Evolutionary conservation across 2,113 vertebrate genomes (phyloP).

Genomic region (Mus pahari): DNA sequence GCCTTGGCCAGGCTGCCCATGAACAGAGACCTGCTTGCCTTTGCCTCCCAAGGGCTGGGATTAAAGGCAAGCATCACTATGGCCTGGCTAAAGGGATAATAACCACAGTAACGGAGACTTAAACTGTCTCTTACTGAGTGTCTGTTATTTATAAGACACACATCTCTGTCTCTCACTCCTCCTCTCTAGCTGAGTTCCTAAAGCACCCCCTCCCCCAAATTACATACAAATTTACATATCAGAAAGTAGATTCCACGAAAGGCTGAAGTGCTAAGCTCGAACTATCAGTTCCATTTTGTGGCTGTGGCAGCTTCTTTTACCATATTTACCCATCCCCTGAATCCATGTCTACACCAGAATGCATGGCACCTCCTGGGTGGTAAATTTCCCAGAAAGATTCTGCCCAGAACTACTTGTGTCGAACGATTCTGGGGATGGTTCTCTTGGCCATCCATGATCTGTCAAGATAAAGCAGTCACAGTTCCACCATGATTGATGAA

Average conservation of each 20-base stretch:
- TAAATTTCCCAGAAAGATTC: neutral
- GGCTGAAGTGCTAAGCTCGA: too few relatives aligned
- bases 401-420: too few relatives aligned
- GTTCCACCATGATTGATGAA: fast-evolving
- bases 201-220: neutral
- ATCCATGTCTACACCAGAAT: neutral
- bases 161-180: neutral
- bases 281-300: neutral
- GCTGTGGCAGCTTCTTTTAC: neutral
- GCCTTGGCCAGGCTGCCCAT: neutral
- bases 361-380: neutral
- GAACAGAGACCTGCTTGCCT: neutral
- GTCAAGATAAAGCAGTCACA: neutral
- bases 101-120: neutral
- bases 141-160: neutral
- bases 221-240: neutral
- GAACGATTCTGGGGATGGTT: neutral
- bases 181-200: too few relatives aligned
- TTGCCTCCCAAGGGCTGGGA: neutral
- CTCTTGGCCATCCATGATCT: neutral
- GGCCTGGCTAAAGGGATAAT: neutral
- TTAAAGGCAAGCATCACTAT: neutral
- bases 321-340: neutral
- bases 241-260: neutral
- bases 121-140: neutral